Conservation (phyloP, 2,888 invertebrate species). For the Epirrhoe tristata region DNA sequence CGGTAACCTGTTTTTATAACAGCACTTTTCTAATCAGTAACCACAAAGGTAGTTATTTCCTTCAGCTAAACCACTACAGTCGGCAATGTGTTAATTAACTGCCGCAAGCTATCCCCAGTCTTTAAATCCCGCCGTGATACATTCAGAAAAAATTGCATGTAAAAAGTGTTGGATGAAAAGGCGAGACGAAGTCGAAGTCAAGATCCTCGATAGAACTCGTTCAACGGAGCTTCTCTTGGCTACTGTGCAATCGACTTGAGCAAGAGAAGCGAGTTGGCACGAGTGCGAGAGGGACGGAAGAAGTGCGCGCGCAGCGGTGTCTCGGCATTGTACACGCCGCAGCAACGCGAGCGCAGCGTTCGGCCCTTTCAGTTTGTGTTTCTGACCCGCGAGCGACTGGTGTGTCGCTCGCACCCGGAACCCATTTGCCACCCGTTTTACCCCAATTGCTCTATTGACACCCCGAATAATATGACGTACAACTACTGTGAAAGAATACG, state of each 20-base stretch:
- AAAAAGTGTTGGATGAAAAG: slow-evolving; percentile 74
- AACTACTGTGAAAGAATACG: slow-evolving; percentile 60
- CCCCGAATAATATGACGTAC: slow-evolving; percentile 73
- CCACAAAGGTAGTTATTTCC: slow-evolving; percentile 38
- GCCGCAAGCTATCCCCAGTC: slow-evolving; percentile 63
- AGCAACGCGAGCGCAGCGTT: slow-evolving; percentile 51
- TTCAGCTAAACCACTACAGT: slow-evolving; percentile 57
- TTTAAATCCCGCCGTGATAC: slow-evolving; percentile 73
- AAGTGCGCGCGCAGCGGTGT: slow-evolving; percentile 71
- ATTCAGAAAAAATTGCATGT: slow-evolving; percentile 73
- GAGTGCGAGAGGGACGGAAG: slow-evolving; percentile 41
- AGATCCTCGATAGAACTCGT: slow-evolving; percentile 79
- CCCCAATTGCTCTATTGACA: slow-evolving; percentile 66
- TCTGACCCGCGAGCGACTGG: slow-evolving; percentile 76
- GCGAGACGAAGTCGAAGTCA: slow-evolving; percentile 74
- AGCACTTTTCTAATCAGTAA: slow-evolving; percentile 31
- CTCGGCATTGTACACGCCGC: slow-evolving; percentile 69
- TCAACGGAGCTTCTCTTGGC: slow-evolving; percentile 71
- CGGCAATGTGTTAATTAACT: slow-evolving; percentile 72
- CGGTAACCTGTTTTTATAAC: slow-evolving; percentile 18
- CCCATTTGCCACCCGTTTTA: slow-evolving; percentile 73
- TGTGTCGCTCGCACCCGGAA: slow-evolving; percentile 70
- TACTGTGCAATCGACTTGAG: slow-evolving; percentile 72
- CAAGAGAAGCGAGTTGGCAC: slow-evolving; percentile 45
- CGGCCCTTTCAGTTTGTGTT: slow-evolving; percentile 78